Evolutionary conservation across 2,797 vertebrate species (phyloP), one percentile per base, ranked within the genome.

Genomic region (Megalops cyprinoides): DNA sequence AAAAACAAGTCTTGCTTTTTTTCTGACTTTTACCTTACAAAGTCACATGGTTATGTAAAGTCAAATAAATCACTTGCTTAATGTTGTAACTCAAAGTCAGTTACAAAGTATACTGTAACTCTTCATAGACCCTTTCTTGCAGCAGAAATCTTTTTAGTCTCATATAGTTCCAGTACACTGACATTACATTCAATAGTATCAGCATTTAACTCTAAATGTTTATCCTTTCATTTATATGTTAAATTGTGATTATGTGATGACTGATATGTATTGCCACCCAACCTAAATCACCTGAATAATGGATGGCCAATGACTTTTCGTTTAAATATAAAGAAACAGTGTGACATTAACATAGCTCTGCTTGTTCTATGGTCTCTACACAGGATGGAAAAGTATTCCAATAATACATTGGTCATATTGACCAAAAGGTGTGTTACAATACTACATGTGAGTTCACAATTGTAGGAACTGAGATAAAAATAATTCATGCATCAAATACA

Each of bases 201-300:
- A 65, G 58, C 62, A 65, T 46, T 65, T 46, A 48, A 15, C 31
- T 65, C 14, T 42, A 65, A 28, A 31, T 49, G 20, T 76, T n/a
- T 76, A 8, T 55, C 55, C 37, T 78, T 48, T 65, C 56, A 48
- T 56, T 77, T 56, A 58, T 3, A 23, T 78, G 28, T 3, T 14
- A 65, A 18, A 62, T 37, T 55, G 25, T 77, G 56, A 15, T 58
- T 28, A 58, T 23, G 42, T 37, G 51, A 56, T 34, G 56, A n/a
- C n/a, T n/a, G n/a, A n/a, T n/a, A n/a, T 44, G 12, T 65, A 65
- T 46, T 49, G 31, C 34, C 56, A 65, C 34, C 55, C 56, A 5
- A 67, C 42, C 42, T 48, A 78, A 78, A 78, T 49, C n/a, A 78
- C 10, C 39, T 65, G 39, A 48, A 78, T 65, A 65, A 48, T 65